Base-by-base conservation (phyloP, 1,140 invertebrate genomes). In the Drosophila miranda region DNA sequence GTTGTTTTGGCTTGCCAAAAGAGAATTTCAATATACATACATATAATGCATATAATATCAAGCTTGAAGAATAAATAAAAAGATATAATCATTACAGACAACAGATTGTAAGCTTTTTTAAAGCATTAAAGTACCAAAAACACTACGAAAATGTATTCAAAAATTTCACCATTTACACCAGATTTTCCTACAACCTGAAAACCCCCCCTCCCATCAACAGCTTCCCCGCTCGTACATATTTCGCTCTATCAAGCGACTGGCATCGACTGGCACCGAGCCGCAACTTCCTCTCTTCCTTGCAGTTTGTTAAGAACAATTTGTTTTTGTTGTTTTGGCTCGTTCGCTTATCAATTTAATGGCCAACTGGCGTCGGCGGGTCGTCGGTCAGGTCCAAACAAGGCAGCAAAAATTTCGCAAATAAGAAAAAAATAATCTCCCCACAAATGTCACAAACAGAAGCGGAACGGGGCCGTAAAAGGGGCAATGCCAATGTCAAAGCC, bases 291-390 rank as follows among this genome's bases (percentile, higher is more conserved):
- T 42, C 51, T 50, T 56, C 55, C 75, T 44, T 83, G 79, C 79
- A 83, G 58, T 83, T 83, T 53, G 23, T 50, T 26, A 19, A 62
- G 73, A 30, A 54, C 52, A 63, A 64, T 56, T 61, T 30, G 34
- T 43, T 48, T 45, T 48, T 45, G 60, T 67, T 45, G 34, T 42
- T 67, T 50, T 50, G 59, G 45, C 70, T 13, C 63, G 61, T 78
- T 67, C 52, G 59, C 83, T 87, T 87, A 87, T 87, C 83, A 87
- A 87, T 88, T 87, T 87, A 87, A 87, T 88, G 75, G 79, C 75
- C 78, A 70, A 88, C 72, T 88, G 83, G 83, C 83, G 83, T 71
- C 83, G 62, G 48, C 44, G 66, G 49, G 23, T 26, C 23, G 23
- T 26, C 23, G 38, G 50, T 54, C 46, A 14, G 52, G 52, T 45